Percentiles rank a stretch among this genome's conserved stretches.
Evolutionary conservation across 2,113 vertebrate species (phyloP).

Genomic region (Columba janthina): DNA sequence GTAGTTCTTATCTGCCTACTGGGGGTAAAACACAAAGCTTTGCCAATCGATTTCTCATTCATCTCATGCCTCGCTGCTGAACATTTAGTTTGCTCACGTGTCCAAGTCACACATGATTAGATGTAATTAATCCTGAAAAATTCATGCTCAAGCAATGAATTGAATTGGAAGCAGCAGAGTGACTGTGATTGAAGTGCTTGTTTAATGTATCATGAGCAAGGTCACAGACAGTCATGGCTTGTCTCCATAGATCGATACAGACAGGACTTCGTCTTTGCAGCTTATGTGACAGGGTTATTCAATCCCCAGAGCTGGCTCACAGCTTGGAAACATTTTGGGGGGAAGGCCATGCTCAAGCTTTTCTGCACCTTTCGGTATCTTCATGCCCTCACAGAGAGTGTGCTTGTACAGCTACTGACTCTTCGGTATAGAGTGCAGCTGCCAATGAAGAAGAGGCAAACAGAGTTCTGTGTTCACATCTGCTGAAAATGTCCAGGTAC

Average conservation of each 20-base stretch:
- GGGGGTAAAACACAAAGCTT: not conserved
- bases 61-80: not conserved
- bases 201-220: not conserved
- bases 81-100: not conserved
- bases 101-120: not conserved
- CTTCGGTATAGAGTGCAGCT: not conserved
- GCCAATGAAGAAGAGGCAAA: not conserved
- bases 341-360: not conserved
- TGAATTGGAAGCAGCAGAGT: not conserved
- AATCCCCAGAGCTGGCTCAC: not conserved
- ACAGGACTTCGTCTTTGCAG: not conserved
- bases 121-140: slow-evolving; percentile 47
- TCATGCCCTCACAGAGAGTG: not conserved
- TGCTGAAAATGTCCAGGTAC: not conserved
- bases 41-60: slow-evolving; percentile 18
- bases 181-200: not conserved
- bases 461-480: not conserved
- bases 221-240: not conserved
- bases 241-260: not conserved
- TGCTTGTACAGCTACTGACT: not conserved
- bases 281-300: not conserved
- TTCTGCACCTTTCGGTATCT: not conserved
- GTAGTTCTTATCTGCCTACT: not conserved
- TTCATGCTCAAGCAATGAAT: not conserved
- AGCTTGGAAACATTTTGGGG: not conserved